Base-by-base conservation (phyloP, 2,888 invertebrate species). In the Bellardia pandia region DNA sequence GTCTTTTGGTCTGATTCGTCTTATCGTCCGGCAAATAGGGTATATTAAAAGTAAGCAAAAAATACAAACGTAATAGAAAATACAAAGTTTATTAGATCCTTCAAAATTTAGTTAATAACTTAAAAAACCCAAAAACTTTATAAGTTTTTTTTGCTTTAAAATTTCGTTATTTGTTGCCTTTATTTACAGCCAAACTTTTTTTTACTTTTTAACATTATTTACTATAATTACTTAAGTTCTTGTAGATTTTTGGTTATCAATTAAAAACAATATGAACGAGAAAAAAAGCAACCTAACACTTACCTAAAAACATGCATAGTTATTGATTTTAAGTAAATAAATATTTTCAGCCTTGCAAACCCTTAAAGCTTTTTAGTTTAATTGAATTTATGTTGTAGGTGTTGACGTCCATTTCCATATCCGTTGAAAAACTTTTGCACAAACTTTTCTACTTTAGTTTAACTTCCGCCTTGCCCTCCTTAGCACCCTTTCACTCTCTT, bases 371-470 rank as follows among this genome's bases (percentile, higher is more conserved):
- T 77, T 83, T 71, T 71, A 48, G 51, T 56, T 72, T 83, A 83
- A 83, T 83, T 83, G 76, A 83, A 83, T 77, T 83, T 71, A 40
- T 77, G 56, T 72, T 77, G 53, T 56, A 64, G 71, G 76, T 83
- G 77, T 77, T 77, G 71, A 83, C 83, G 77, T 77, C 76, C 71
- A 77, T 83, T 83, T 83, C 37, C 64, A 64, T 77, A 64, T 71
- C 37, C 83, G 69, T 42, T 68, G 23, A 33, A 69, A 60, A 74
- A 48, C 48, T 80, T 64, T 48, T 14, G 33, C 48, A 60, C 11
- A 60, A 40, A 2, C 16, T 69, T 76, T 69, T 30, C 23, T 13
- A 16, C 58, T 58, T 60, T 68, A 45, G 58, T 58, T 11, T 11
- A 30, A 30, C 30, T 9, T 30, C 9, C 58, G 5, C 11, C 58